Evolutionary conservation across 2,797 vertebrate genomes (phyloP).

Genomic region (Premnoplex brunnescens): DNA sequence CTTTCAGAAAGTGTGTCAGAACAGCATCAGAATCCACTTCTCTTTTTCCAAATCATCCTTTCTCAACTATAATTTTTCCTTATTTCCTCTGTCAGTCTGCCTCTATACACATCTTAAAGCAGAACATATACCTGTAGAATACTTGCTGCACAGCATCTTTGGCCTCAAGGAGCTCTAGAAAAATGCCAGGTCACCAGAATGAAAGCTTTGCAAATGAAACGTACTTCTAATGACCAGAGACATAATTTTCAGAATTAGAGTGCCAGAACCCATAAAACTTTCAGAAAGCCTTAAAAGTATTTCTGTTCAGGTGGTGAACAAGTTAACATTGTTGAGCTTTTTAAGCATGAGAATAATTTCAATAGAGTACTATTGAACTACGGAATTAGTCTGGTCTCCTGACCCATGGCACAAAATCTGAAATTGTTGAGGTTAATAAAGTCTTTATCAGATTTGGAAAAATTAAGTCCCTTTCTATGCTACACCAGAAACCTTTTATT

Average conservation of each 20-base stretch:
- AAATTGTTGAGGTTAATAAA: constrained; percentile 20
- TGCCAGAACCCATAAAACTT: not conserved
- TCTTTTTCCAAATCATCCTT: not conserved
- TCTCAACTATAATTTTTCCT: not conserved
- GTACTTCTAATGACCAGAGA: not conserved
- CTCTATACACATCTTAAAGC: not conserved
- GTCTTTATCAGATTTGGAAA: constrained; percentile 42
- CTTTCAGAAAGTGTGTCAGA: not conserved
- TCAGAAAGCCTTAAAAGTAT: constrained; percentile 43
- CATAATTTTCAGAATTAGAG: constrained; percentile 10
- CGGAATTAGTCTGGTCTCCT: constrained; percentile 36
- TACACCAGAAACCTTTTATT: not conserved
- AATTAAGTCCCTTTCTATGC: constrained; percentile 12
- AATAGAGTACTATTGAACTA: not conserved
- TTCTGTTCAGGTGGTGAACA: constrained; percentile 39
- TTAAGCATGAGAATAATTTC: constrained; percentile 12
- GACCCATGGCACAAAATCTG: not conserved
- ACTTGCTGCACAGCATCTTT: not conserved
- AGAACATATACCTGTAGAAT: not conserved
- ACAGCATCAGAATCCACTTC: not conserved
- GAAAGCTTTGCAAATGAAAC: not conserved
- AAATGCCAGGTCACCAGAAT: not conserved
- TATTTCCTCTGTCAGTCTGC: not conserved
- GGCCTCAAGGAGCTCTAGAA: not conserved
- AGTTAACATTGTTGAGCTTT: constrained; percentile 46